Base-by-base conservation (phyloP, 2,797 vertebrate species). In the Lepilemur septentrionalis region DNA sequence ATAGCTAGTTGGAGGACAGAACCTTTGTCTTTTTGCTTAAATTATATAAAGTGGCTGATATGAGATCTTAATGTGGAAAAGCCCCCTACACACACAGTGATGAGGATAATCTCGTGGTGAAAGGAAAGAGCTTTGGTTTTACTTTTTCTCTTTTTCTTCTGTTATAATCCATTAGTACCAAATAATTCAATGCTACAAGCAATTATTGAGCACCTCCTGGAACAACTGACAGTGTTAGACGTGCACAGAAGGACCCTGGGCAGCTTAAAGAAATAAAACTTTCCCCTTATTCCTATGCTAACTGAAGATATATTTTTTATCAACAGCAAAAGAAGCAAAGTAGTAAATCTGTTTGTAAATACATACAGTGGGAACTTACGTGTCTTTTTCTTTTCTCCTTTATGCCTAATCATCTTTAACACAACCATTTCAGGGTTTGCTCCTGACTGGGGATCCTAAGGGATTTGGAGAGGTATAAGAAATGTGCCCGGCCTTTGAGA, bases 381-480 rank as follows among this genome's bases (percentile, higher is more conserved):
- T n/a, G 18, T 12, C 1, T n/a, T 70, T 61, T 50, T 22, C 12
- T 73, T 78, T 78, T 73, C 23, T 46, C 17, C 28, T 69, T 87
- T 28, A 69, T 73, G 23, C 10, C 14, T 65, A 43, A 57, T 78
- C n/a, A 90, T 65, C n/a, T 67, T 63, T 38, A 59, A 8, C 35
- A 46, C 6, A 32, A 20, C 7, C 69, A 85, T 67, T 97, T 96
- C 95, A 79, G 96, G 20, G 28, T n/a, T 81, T 90, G 22, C 17
- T 69, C 23, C 25, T 93, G 7, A 15, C 12, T 57, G 2, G 41
- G 41, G 13, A 75, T 13, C 57, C 18, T 94, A 23, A 32, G 13
- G n/a, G 30, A 82, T 52, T 59, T 10, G 38, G 35, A 59, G 41
- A 87, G 8, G 25, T 12, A 15, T 50, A 41, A 18, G 38, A 72